These are phyloP conservation scores for Acanthurus tractus DNA, from an alignment of 2,797 vertebrate genomes.

Conservation along the genomic window DNA sequence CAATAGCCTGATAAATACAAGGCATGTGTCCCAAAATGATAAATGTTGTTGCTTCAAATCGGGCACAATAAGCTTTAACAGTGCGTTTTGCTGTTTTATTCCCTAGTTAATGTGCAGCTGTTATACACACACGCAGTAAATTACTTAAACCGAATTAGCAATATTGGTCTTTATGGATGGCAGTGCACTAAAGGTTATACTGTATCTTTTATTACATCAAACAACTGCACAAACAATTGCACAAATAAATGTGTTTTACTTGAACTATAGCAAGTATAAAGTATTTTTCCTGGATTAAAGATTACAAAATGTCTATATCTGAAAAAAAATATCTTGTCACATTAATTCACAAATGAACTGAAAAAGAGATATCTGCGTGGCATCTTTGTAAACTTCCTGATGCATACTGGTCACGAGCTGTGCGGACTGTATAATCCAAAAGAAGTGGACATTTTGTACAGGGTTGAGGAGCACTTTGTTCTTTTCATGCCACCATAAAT, in stretches of 20 bases:
- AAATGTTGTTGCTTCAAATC: conserved; percentile 20
- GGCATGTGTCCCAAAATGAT: not conserved
- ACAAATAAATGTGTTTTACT: not conserved
- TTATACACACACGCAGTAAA: not conserved
- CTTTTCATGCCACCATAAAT: conserved; percentile 65
- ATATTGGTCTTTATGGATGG: not conserved
- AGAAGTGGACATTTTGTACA: conserved; percentile 44
- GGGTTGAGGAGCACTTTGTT: conserved; percentile 62
- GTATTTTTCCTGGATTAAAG: not conserved
- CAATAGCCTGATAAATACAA: conserved; percentile 34
- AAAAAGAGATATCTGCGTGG: conserved; percentile 10
- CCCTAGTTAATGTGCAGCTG: not conserved
- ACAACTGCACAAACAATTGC: not conserved
- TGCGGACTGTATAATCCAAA: conserved; percentile 54
- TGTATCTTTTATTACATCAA: not conserved
- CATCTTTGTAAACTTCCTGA: conserved; percentile 24
- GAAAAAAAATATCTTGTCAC: not conserved
- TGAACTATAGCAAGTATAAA: not conserved
- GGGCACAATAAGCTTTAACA: not conserved
- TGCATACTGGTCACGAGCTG: conserved; percentile 49
- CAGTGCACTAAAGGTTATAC: not conserved
- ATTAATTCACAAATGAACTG: not conserved
- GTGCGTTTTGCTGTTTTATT: not conserved
- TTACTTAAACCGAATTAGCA: not conserved
- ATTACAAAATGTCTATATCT: not conserved